phyloP scores from a whole-genome alignment of 2,797 vertebrate species.

The Kryptopterus vitreolus region DNA sequence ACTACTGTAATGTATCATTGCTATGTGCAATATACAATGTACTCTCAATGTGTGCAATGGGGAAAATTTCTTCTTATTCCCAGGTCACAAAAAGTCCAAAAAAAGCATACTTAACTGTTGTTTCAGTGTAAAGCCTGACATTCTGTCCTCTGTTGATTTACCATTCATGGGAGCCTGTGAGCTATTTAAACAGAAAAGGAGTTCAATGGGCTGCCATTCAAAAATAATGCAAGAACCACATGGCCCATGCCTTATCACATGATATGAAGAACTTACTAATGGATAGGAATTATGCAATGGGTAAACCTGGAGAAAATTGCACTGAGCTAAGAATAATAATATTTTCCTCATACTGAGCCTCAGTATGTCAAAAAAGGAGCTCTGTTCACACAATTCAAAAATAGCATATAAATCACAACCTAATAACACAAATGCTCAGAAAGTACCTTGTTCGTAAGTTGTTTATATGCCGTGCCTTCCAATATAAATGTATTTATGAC shows the following conservation, averaged over 20 bases:
- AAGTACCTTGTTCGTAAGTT: neutral
- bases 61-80: neutral
- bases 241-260: neutral
- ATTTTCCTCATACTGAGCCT: neutral
- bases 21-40: neutral
- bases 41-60: neutral
- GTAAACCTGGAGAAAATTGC: neutral
- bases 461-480: neutral
- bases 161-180: neutral
- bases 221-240: conserved; percentile 2
- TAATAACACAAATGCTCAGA: conserved; percentile 6
- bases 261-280: conserved; percentile 2
- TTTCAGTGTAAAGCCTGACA: neutral
- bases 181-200: conserved; percentile 2
- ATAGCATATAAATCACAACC: conserved; percentile 4
- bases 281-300: neutral
- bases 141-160: neutral
- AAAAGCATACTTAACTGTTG: neutral
- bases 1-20: neutral
- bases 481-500: neutral
- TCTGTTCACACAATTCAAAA: conserved; percentile 22
- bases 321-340: neutral
- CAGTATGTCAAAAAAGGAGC: neutral
- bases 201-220: neutral
- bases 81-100: neutral